Evolutionary conservation across 2,888 invertebrate species (phyloP).

Genomic region (Machimus rusticus): DNA sequence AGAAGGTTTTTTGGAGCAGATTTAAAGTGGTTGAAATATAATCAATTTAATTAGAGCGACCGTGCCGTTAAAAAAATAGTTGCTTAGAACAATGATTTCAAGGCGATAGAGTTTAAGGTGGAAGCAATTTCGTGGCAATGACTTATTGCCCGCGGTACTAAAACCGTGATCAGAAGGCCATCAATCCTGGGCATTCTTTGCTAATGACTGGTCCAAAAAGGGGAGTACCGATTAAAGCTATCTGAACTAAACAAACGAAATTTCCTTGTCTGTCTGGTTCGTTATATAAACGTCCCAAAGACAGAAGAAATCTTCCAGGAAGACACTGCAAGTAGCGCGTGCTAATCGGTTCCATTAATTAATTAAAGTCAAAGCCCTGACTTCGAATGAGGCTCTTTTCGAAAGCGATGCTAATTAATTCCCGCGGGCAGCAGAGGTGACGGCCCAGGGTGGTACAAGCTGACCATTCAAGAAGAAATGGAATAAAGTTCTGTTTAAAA

Average conservation of each 20-base stretch:
- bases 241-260: not conserved
- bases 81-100: not conserved
- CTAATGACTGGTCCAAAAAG: not conserved
- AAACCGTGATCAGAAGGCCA: not conserved
- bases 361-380: slow-evolving; percentile 31
- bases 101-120: not conserved
- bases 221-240: not conserved
- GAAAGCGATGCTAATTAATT: not conserved
- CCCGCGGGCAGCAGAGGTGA: not conserved
- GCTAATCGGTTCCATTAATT: not conserved
- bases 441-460: not conserved
- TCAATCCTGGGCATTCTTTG: not conserved
- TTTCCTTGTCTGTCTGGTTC: not conserved
- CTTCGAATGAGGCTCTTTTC: not conserved
- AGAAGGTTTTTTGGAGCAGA: not conserved
- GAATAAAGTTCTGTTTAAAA: not conserved
- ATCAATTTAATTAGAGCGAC: not conserved
- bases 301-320: not conserved
- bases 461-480: not conserved
- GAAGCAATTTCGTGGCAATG: not conserved
- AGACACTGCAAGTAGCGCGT: not conserved
- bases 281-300: not conserved
- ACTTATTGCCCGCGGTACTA: not conserved
- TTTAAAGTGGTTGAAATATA: not conserved
- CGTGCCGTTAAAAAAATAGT: not conserved